These are phyloP conservation scores for Metalampra italica DNA, from an alignment of 2,888 invertebrate genomes.

Conservation along the genomic window DNA sequence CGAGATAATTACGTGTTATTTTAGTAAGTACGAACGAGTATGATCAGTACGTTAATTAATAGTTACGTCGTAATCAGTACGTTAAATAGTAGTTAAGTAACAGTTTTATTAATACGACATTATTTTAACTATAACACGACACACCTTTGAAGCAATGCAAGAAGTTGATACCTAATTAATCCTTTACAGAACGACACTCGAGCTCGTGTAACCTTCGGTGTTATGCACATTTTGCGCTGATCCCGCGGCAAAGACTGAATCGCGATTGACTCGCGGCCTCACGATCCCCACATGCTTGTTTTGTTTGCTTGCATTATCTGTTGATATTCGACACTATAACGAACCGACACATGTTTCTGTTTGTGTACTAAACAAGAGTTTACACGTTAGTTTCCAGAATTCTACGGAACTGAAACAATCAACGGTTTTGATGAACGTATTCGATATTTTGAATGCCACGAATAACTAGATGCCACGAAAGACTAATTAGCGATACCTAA, in stretches of 20 bases:
- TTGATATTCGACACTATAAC: conserved; percentile 42
- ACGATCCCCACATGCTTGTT: conserved; percentile 18
- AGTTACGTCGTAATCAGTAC: no score
- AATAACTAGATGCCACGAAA: no score
- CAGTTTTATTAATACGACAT: no score
- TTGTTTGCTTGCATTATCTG: conserved; percentile 48
- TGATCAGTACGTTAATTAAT: no score
- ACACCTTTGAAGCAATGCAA: background rate
- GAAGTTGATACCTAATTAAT: background rate
- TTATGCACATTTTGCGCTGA: conserved; percentile 14
- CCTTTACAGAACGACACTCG: background rate
- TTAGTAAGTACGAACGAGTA: no score
- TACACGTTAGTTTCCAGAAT: background rate
- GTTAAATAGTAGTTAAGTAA: no score
- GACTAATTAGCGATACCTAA: no score
- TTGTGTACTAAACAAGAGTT: background rate
- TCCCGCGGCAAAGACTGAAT: conserved; percentile 31
- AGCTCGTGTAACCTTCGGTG: background rate
- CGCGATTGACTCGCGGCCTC: conserved; percentile 20
- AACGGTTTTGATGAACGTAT: no score
- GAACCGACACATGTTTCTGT: conserved; percentile 14
- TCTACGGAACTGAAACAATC: no score
- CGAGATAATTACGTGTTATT: no score
- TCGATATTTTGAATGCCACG: no score
- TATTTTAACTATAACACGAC: no score